These are phyloP conservation scores for Lacanobia wlatinum DNA, from an alignment of 2,888 invertebrate genomes.

Conservation along the genomic window DNA sequence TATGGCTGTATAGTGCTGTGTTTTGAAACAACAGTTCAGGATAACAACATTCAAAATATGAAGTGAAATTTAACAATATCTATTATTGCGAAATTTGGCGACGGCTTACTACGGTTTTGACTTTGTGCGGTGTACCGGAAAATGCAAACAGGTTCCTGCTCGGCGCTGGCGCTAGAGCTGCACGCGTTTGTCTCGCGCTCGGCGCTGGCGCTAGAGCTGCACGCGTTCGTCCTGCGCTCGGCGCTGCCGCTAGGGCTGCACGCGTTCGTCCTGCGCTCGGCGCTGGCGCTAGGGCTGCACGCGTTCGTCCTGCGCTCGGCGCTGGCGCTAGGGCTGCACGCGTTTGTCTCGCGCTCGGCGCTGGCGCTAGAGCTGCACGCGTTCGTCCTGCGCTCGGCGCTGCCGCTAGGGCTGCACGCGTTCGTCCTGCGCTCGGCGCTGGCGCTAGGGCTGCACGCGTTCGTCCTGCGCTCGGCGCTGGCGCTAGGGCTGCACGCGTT, in stretches of 20 bases:
- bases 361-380: background rate
- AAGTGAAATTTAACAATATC: background rate
- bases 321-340: background rate
- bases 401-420: background rate
- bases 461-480: slow-evolving; percentile 95
- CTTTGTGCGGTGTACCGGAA: background rate
- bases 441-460: background rate
- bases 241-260: background rate
- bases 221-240: background rate
- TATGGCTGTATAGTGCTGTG: background rate
- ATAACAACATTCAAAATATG: too few species aligned
- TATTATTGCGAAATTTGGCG: background rate
- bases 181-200: background rate
- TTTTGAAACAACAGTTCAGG: slow-evolving; percentile 4
- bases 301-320: background rate
- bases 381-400: slow-evolving; percentile 93
- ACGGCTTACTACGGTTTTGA: background rate
- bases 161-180: background rate
- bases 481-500: slow-evolving; percentile 72
- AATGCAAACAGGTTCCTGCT: background rate
- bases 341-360: too few species aligned
- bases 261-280: slow-evolving; percentile 94
- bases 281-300: slow-evolving; percentile 73
- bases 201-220: slow-evolving; percentile 80
- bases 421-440: too few species aligned